These are phyloP conservation scores for Vidua chalybeata DNA, from an alignment of 2,113 vertebrate species.

Conservation along the genomic window DNA sequence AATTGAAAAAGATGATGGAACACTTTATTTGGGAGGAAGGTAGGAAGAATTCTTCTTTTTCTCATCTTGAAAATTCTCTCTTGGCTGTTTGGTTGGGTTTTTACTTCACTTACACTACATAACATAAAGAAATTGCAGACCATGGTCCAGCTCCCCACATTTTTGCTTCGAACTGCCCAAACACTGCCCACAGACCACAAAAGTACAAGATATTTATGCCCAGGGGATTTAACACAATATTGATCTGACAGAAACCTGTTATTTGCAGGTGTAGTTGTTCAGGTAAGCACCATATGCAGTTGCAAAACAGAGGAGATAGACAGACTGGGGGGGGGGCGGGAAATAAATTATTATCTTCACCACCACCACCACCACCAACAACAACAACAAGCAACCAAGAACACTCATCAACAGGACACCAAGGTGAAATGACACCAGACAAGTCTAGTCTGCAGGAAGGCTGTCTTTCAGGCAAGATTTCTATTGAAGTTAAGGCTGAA, in stretches of 20 bases:
- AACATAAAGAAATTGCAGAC: not conserved
- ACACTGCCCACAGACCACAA: rapidly evolving
- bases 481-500: not conserved
- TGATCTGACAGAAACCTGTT: not conserved
- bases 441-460: not conserved
- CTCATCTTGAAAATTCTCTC: not conserved
- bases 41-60: not conserved
- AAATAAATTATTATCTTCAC: not conserved
- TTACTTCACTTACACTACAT: not conserved
- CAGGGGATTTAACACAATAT: not conserved
- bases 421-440: not conserved
- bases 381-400: not conserved
- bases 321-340: not conserved
- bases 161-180: not conserved
- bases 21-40: not conserved
- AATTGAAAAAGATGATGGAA: not conserved
- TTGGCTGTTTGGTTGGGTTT: not conserved
- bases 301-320: not conserved
- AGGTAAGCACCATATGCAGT: not conserved
- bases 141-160: not conserved
- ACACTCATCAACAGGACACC: not conserved
- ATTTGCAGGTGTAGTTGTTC: not conserved
- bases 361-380: not conserved
- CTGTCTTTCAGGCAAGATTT: not conserved
- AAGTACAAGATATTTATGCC: not conserved